A percentile compares a stretch with the other conserved stretches of the same genome.
Evolutionary conservation across 2,113 vertebrate genomes (phyloP).

Genomic region (Callionymus lyra): DNA sequence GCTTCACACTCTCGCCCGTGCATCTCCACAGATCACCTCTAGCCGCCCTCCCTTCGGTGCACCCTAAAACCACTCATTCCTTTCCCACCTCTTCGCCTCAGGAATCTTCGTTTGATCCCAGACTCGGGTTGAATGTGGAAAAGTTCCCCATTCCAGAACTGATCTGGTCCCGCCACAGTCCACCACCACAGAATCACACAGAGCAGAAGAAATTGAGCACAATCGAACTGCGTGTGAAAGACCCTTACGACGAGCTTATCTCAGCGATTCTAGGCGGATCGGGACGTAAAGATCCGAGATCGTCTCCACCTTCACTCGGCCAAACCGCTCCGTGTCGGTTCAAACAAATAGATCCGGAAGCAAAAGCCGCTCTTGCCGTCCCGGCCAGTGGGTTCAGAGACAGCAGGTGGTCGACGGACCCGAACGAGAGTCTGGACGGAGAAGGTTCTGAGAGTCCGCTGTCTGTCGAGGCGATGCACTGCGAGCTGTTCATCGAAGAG

Average conservation of each 20-base stretch:
- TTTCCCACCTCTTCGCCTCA: slow-evolving; percentile 20
- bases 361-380: neutral
- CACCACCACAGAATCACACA: no score
- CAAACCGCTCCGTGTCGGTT: slow-evolving; percentile 8
- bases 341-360: slow-evolving; percentile 1
- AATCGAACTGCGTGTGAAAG: slow-evolving; percentile 21
- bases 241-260: slow-evolving; percentile 53
- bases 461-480: slow-evolving; percentile 44
- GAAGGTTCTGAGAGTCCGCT: slow-evolving; percentile 11
- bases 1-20: slow-evolving; percentile 12
- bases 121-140: slow-evolving; percentile 11
- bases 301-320: neutral
- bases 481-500: slow-evolving; percentile 80
- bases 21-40: slow-evolving; percentile 21
- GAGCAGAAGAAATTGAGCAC: no score
- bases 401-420: no score
- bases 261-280: slow-evolving; percentile 29
- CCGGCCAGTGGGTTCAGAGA: no score
- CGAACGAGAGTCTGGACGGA: slow-evolving; percentile 24
- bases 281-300: slow-evolving; percentile 22
- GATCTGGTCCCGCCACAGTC: no score
- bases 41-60: slow-evolving; percentile 22
- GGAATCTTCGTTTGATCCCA: slow-evolving; percentile 6
- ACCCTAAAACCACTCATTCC: slow-evolving; percentile 7
- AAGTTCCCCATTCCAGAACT: slow-evolving; percentile 16